phyloP scores from a whole-genome alignment of 2,888 invertebrate genomes.

The Drosophila emarginata region DNA sequence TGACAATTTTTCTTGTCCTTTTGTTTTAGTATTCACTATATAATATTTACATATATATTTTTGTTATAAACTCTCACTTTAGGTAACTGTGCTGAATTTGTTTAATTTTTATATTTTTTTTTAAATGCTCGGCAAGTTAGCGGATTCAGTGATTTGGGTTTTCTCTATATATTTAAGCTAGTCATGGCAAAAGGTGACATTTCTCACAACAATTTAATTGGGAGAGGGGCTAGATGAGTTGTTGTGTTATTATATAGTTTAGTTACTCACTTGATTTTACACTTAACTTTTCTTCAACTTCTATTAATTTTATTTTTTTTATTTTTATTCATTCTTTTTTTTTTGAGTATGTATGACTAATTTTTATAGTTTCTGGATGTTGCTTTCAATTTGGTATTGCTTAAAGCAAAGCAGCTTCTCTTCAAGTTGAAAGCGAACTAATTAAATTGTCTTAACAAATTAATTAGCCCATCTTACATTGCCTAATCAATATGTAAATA shows the following conservation, averaged over 20 bases:
- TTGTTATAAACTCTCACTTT: constrained; percentile 48
- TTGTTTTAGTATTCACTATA: constrained; percentile 3
- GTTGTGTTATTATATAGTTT: background rate
- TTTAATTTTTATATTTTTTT: constrained; percentile 11
- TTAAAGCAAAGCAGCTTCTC: constrained; percentile 59
- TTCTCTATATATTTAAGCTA: constrained; percentile 20
- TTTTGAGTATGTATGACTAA: constrained; percentile 10
- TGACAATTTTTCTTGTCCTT: constrained; percentile 41
- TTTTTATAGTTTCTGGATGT: constrained; percentile 6
- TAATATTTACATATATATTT: constrained; percentile 60
- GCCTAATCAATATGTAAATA: constrained; percentile 17
- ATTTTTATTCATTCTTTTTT: background rate
- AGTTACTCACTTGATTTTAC: constrained; percentile 11
- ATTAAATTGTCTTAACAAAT: constrained; percentile 1
- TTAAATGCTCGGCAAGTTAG: constrained; percentile 4
- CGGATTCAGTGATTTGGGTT: constrained; percentile 2
- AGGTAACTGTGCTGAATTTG: constrained; percentile 55
- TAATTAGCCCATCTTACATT: background rate
- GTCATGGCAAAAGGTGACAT: constrained; percentile 19
- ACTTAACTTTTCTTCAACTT: constrained; percentile 19
- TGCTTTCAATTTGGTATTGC: constrained; percentile 39
- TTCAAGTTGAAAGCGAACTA: constrained; percentile 10
- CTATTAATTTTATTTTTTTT: background rate
- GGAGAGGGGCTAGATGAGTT: background rate
- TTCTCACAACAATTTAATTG: constrained; percentile 35